Evolutionary conservation across 2,113 vertebrate genomes (phyloP).

Genomic region (Ceyx cyanopectus): DNA sequence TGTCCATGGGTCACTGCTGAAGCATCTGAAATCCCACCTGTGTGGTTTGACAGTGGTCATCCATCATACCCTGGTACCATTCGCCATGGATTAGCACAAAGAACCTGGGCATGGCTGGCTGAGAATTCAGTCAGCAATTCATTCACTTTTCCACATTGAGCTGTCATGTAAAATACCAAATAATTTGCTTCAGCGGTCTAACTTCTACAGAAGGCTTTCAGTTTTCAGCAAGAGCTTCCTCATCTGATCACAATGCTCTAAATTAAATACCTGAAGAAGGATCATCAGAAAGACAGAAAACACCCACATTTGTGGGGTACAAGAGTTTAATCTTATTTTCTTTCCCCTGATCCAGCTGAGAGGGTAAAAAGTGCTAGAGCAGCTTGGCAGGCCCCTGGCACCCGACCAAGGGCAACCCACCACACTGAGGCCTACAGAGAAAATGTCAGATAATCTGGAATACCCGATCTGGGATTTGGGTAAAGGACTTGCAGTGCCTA

Average conservation of each 20-base stretch:
- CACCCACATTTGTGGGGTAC: neutral
- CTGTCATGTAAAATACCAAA: neutral
- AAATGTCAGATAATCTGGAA: neutral
- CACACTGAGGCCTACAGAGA: neutral
- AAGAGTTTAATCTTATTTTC: too few relatives aligned
- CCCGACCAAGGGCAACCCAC: too few relatives aligned
- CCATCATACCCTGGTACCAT: neutral
- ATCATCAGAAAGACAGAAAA: neutral
- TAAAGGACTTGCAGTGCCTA: conserved; percentile 2
- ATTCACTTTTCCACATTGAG: neutral
- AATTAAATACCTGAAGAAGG: too few relatives aligned
- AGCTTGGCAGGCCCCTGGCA: too few relatives aligned
- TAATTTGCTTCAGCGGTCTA: neutral
- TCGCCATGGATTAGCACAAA: neutral
- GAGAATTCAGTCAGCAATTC: neutral
- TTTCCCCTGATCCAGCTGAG: too few relatives aligned
- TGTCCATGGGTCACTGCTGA: neutral
- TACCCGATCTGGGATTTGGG: neutral
- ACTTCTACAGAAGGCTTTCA: neutral
- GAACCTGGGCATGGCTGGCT: neutral
- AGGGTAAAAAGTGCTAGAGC: too few relatives aligned
- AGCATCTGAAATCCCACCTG: neutral
- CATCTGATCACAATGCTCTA: neutral
- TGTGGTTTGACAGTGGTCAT: neutral
- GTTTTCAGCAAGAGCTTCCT: neutral